phyloP scores from a whole-genome alignment of 2,797 vertebrate genomes.

The Scomberomorus guttatus region DNA sequence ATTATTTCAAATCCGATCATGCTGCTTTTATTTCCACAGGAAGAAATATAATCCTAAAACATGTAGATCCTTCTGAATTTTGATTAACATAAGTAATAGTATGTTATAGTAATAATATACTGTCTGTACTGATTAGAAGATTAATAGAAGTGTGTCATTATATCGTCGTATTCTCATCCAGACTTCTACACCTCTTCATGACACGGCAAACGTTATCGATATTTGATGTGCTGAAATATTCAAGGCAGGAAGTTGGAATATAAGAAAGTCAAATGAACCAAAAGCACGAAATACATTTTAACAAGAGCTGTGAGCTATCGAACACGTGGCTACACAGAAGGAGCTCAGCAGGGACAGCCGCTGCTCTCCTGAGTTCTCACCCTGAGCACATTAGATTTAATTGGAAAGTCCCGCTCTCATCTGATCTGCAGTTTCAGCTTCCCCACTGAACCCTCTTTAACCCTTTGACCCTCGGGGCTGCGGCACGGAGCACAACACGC shows the following conservation, averaged over 20 bases:
- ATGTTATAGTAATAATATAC: background rate
- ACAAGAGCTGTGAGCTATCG: slow-evolving; percentile 44
- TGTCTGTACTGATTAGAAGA: background rate
- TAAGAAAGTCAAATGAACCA: slow-evolving; percentile 29
- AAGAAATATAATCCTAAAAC: slow-evolving; percentile 7
- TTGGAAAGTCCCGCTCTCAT: slow-evolving; percentile 75
- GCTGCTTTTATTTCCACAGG: background rate
- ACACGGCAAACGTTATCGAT: background rate
- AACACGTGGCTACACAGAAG: slow-evolving; percentile 42
- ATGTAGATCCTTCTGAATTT: background rate
- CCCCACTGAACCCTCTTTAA: slow-evolving; percentile 72
- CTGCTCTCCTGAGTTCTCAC: slow-evolving; percentile 71
- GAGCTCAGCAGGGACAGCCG: slow-evolving; percentile 57
- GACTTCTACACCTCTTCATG: background rate
- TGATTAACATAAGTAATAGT: background rate
- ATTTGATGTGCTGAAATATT: slow-evolving; percentile 20
- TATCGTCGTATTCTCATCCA: slow-evolving; percentile 3
- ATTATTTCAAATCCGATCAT: slow-evolving; percentile 7
- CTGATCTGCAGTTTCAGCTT: slow-evolving; percentile 65
- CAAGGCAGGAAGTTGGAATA: background rate
- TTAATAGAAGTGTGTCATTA: background rate
- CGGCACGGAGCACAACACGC: slow-evolving; percentile 34
- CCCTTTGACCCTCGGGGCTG: slow-evolving; percentile 64
- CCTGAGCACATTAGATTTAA: slow-evolving; percentile 77
- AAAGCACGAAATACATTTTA: slow-evolving; percentile 40